phyloP scores from a whole-genome alignment of 2,797 vertebrate species.

The Hydrolagus colliei region DNA sequence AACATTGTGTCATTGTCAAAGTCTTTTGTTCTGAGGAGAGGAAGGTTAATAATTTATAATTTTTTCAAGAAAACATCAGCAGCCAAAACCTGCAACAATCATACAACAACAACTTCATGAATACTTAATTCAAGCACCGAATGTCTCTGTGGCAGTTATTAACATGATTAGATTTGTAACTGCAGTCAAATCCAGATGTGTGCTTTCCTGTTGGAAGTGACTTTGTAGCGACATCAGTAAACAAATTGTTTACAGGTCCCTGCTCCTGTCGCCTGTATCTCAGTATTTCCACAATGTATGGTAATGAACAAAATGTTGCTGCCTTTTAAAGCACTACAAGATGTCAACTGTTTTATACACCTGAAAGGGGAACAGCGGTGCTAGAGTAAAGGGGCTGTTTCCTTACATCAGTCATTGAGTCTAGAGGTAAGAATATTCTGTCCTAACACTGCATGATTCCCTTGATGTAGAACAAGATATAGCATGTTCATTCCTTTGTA shows the following conservation, averaged over 20 bases:
- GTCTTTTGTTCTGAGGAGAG: constrained; percentile 11
- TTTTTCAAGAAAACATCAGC: constrained; percentile 1
- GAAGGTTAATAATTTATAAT: constrained; percentile 16
- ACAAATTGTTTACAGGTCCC: background rate
- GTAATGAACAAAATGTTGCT: background rate
- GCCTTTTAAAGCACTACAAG: background rate
- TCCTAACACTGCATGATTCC: too few species aligned
- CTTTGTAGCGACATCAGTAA: background rate
- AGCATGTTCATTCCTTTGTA: background rate
- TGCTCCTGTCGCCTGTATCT: background rate
- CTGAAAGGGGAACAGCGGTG: background rate
- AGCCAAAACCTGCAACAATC: background rate
- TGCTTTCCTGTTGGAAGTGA: background rate
- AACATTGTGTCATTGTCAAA: constrained; percentile 9
- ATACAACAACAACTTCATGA: constrained; percentile 11
- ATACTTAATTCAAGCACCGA: constrained; percentile 12
- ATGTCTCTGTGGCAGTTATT: background rate
- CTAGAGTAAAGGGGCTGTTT: background rate
- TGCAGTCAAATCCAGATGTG: background rate
- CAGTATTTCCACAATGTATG: background rate
- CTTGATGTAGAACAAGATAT: background rate
- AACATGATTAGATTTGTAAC: constrained; percentile 23
- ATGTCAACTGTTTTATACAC: background rate
- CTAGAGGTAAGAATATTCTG: background rate
- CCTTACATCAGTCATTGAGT: background rate